Evolutionary conservation across 1,140 invertebrate genomes (phyloP).

Genomic region (Drosophila persimilis): DNA sequence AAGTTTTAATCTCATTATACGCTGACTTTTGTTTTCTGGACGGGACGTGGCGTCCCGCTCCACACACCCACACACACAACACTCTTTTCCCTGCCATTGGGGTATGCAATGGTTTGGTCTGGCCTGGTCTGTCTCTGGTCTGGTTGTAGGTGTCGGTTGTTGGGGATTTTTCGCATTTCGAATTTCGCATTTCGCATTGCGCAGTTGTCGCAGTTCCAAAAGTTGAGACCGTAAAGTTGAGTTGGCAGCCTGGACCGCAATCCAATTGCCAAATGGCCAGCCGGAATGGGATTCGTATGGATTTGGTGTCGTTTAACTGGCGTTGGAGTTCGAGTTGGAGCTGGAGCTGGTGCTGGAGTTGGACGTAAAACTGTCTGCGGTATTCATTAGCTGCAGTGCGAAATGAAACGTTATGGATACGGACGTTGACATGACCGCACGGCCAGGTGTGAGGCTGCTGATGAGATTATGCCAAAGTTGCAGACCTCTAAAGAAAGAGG

Average conservation of each 20-base stretch:
- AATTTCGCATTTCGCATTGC: conserved; percentile 63
- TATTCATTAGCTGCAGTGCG: conserved; percentile 60
- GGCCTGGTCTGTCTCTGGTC: conserved; percentile 8
- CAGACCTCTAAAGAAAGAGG: not conserved
- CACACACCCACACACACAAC: not conserved
- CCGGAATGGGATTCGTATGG: conserved; percentile 11
- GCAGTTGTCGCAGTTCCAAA: conserved; percentile 62
- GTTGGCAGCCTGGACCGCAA: conserved; percentile 67
- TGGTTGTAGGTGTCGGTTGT: conserved; percentile 64
- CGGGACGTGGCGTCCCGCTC: conserved; percentile 47
- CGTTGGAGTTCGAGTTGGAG: not conserved
- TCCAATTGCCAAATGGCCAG: conserved; percentile 70
- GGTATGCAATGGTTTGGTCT: not conserved
- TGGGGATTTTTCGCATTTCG: conserved; percentile 66
- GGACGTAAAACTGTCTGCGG: conserved; percentile 55
- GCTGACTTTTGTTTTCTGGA: conserved; percentile 79
- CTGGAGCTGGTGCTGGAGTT: not conserved
- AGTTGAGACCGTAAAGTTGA: conserved; percentile 71
- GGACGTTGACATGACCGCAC: conserved; percentile 27
- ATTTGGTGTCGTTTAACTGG: conserved; percentile 9
- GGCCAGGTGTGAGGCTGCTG: conserved; percentile 10
- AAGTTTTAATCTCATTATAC: conserved; percentile 82
- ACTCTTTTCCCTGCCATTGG: conserved; percentile 1
- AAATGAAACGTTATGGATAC: conserved; percentile 47
- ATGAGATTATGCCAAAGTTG: conserved; percentile 32